These are phyloP conservation scores for Trigoniulus corallinus DNA, from an alignment of 1,140 invertebrate species.

Conservation along the genomic window DNA sequence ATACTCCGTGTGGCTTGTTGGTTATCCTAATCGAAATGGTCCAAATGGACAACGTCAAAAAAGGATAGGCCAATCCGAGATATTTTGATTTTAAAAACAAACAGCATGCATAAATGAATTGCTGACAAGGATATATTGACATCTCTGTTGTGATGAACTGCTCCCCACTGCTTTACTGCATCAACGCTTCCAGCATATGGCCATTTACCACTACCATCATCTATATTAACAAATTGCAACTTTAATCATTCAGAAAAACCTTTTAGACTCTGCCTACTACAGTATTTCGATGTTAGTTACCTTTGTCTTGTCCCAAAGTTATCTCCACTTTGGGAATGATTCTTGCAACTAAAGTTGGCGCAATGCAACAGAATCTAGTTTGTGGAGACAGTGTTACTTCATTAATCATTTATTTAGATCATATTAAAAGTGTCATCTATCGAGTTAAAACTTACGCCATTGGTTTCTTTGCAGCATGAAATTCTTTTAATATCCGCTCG, in stretches of 20 bases:
- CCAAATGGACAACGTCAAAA: too few species aligned
- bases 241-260: slow-evolving; percentile 3
- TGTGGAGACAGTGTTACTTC: too few species aligned
- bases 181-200: slow-evolving; percentile 36
- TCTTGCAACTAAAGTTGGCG: slow-evolving; percentile 37
- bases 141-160: slow-evolving; percentile 27
- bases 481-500: slow-evolving; percentile 33
- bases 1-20: too few species aligned
- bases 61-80: too few species aligned
- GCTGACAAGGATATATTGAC: slow-evolving; percentile 25
- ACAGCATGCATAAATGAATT: too few species aligned
- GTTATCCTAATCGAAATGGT: too few species aligned
- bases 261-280: too few species aligned
- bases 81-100: too few species aligned
- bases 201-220: slow-evolving; percentile 32
- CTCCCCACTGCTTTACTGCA: slow-evolving; percentile 33
- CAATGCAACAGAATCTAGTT: slow-evolving; percentile 36
- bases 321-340: slow-evolving; percentile 32
- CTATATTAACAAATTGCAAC: slow-evolving; percentile 12
- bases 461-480: slow-evolving; percentile 35
- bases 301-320: slow-evolving; percentile 33
- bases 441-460: slow-evolving; percentile 25
- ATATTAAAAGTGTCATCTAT: too few species aligned
- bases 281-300: slow-evolving; percentile 21
- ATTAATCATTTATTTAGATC: too few species aligned